Evolutionary conservation across 2,888 invertebrate species (phyloP).

Genomic region (Cantharis rustica): DNA sequence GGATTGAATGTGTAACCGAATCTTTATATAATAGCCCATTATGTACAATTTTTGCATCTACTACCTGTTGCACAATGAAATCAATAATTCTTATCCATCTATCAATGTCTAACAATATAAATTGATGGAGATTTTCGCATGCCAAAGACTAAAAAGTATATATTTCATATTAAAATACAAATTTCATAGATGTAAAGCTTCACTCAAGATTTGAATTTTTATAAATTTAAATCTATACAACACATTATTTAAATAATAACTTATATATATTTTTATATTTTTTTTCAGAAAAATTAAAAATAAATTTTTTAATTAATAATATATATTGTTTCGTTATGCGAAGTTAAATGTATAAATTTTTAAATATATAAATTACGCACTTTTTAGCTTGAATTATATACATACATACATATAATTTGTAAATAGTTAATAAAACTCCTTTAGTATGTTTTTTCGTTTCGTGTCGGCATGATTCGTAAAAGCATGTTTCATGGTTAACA

Average conservation of each 20-base stretch:
- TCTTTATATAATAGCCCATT: not conserved
- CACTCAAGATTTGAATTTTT: not conserved
- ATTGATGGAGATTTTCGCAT: not conserved
- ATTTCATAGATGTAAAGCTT: not conserved
- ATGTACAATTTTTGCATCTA: not conserved
- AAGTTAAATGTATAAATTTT: too few species aligned
- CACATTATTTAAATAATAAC: not conserved
- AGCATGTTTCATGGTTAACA: too few species aligned
- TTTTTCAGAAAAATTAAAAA: too few species aligned
- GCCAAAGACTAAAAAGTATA: not conserved
- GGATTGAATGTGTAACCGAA: not conserved
- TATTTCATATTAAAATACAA: not conserved
- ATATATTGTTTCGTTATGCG: too few species aligned
- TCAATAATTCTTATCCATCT: not conserved
- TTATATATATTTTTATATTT: too few species aligned
- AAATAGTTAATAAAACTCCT: too few species aligned
- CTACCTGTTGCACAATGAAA: conserved; percentile 7
- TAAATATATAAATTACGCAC: too few species aligned
- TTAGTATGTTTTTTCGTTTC: too few species aligned
- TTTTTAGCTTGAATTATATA: too few species aligned
- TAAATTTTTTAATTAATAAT: too few species aligned
- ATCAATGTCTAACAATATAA: conserved; percentile 1
- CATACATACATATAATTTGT: too few species aligned
- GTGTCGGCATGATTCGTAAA: too few species aligned
- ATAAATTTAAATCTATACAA: not conserved